These are phyloP conservation scores for Barnardius zonarius DNA, from an alignment of 2,113 vertebrate species.

Conservation along the genomic window DNA sequence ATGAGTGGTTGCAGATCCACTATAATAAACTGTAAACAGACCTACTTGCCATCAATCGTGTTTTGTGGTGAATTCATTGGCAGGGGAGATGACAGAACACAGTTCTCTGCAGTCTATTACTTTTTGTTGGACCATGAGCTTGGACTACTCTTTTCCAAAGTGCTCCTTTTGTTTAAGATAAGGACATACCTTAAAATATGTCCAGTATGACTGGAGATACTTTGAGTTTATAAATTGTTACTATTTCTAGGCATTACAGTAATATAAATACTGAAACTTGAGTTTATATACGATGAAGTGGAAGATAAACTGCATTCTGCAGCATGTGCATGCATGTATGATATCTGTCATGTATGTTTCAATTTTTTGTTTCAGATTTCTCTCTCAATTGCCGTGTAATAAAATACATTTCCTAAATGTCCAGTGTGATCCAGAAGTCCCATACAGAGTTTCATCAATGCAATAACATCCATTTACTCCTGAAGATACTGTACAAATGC, in stretches of 20 bases:
- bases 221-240: background rate
- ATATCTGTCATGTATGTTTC: background rate
- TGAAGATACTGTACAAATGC: background rate
- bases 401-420: background rate
- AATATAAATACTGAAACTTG: background rate
- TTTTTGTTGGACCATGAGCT: background rate
- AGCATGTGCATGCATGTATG: background rate
- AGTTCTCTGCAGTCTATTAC: background rate
- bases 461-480: background rate
- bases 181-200: background rate
- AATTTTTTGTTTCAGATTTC: background rate
- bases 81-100: background rate
- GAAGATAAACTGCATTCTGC: background rate
- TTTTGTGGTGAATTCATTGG: background rate
- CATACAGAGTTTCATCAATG: background rate
- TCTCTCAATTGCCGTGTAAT: background rate
- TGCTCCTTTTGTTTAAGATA: background rate
- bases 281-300: background rate
- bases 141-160: background rate
- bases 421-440: background rate
- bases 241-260: background rate
- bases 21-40: background rate
- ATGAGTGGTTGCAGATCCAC: background rate
- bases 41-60: background rate
- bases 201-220: background rate